Evolutionary conservation across 2,113 vertebrate species (phyloP).

Genomic region (Mesembrinibis cayennensis): DNA sequence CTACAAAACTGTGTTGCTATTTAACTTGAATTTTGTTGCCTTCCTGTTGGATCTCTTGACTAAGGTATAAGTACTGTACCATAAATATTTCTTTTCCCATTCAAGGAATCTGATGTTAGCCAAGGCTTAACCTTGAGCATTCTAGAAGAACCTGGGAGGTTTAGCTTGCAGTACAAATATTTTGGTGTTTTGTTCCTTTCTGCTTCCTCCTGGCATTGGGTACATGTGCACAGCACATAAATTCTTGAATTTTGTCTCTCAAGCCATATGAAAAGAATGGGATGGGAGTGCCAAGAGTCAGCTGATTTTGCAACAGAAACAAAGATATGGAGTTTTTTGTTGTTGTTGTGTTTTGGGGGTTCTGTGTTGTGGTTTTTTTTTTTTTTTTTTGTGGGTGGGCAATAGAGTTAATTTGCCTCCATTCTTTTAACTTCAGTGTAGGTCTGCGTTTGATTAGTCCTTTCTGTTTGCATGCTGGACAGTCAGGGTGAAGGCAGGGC

Average conservation of each 20-base stretch:
- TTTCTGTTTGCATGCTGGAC: not conserved
- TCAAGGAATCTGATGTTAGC: not conserved
- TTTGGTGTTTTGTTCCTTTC: not conserved
- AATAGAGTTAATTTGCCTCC: not conserved
- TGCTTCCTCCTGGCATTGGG: not conserved
- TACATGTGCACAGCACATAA: not conserved
- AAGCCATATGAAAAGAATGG: not conserved
- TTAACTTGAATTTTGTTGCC: conserved; percentile 24
- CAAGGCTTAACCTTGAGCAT: not conserved
- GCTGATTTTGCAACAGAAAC: not conserved
- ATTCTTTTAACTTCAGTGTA: not conserved
- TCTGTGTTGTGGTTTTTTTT: too few relatives aligned
- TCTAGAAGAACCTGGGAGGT: not conserved
- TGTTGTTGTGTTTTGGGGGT: not conserved
- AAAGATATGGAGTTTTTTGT: not conserved
- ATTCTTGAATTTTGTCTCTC: not conserved
- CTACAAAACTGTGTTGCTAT: not conserved
- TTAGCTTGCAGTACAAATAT: not conserved
- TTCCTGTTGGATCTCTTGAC: conserved; percentile 8
- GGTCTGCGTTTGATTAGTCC: not conserved
- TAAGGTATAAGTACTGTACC: not conserved
- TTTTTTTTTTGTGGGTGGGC: not conserved
- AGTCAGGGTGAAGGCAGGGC: not conserved
- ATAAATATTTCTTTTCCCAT: conserved; percentile 13
- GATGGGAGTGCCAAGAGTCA: not conserved